phyloP scores from a whole-genome alignment of 2,797 vertebrate species.

The Percopsis omiscomaycus region DNA sequence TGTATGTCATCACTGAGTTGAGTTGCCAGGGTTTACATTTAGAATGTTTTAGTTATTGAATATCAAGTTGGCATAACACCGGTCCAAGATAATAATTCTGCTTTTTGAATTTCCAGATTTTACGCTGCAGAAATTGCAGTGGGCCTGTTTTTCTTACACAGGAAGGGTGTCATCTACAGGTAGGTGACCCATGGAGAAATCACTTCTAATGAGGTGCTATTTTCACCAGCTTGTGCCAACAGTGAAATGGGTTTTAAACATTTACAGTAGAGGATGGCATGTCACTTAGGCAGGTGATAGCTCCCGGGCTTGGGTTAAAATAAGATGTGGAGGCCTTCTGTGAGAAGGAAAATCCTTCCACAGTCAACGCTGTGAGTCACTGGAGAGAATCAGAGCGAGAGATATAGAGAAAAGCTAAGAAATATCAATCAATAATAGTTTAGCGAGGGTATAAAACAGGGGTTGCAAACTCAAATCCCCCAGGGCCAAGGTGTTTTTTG shows the following conservation, averaged over 20 bases:
- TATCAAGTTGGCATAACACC: neutral
- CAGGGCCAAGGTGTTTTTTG: too few relatives aligned
- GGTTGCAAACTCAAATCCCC: too few relatives aligned
- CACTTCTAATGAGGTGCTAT: too few relatives aligned
- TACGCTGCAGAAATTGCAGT: slow-evolving; percentile 96
- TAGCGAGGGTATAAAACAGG: too few relatives aligned
- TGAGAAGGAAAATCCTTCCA: too few relatives aligned
- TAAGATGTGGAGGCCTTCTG: too few relatives aligned
- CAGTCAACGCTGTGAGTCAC: slow-evolving; percentile 30
- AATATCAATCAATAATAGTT: neutral
- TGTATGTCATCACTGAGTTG: too few relatives aligned
- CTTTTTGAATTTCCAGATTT: slow-evolving; percentile 80
- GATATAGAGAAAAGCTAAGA: neutral
- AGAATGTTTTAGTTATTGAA: neutral
- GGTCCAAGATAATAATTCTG: neutral
- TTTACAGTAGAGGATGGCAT: too few relatives aligned
- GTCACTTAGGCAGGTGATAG: too few relatives aligned
- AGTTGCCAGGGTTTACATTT: neutral
- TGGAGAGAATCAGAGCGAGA: slow-evolving; percentile 10
- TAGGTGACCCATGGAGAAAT: slow-evolving; percentile 62
- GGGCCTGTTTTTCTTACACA: slow-evolving; percentile 93
- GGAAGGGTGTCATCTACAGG: slow-evolving; percentile 97
- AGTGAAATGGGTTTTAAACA: too few relatives aligned
- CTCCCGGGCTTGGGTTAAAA: too few relatives aligned
- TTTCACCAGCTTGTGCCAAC: too few relatives aligned